Percentiles rank a stretch among this genome's conserved stretches.
Evolutionary conservation across 2,888 invertebrate genomes (phyloP).

Genomic region (Tryphoninae sp.): DNA sequence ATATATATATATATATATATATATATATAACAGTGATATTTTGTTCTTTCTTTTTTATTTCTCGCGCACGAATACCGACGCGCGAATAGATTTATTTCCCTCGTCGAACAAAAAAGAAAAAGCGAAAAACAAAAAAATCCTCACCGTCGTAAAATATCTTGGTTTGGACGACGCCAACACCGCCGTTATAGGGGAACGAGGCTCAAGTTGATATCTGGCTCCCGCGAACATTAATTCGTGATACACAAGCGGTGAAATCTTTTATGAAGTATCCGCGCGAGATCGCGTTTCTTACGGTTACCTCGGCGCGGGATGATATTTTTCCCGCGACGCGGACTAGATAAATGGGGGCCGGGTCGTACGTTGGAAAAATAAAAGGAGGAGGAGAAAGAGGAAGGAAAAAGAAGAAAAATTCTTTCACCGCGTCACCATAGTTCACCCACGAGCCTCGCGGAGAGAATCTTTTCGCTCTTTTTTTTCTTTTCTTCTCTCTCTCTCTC

Average conservation of each 20-base stretch:
- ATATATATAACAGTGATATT: too few species aligned
- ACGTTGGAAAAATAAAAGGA: neutral
- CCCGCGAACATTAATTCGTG: too few species aligned
- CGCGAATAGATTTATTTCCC: neutral
- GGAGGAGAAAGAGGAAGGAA: neutral
- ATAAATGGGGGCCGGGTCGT: neutral
- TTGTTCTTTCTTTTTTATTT: slow-evolving; percentile 10
- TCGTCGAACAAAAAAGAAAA: too few species aligned
- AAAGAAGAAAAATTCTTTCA: slow-evolving; percentile 1
- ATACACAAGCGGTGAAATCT: too few species aligned
- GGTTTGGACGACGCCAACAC: neutral
- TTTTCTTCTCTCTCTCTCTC: neutral
- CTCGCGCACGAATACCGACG: slow-evolving; percentile 45
- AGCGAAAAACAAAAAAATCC: slow-evolving; percentile 20
- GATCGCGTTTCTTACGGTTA: too few species aligned
- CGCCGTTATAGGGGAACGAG: neutral
- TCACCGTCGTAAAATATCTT: neutral
- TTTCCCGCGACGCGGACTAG: neutral
- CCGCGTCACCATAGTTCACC: neutral
- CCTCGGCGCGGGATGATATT: too few species aligned
- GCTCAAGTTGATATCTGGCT: neutral
- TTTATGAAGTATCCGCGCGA: too few species aligned
- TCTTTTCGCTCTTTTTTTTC: neutral
- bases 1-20: neutral
- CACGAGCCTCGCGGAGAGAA: neutral